Conservation (phyloP, 2,888 invertebrate genomes). For the Pimpla rufipes region DNA sequence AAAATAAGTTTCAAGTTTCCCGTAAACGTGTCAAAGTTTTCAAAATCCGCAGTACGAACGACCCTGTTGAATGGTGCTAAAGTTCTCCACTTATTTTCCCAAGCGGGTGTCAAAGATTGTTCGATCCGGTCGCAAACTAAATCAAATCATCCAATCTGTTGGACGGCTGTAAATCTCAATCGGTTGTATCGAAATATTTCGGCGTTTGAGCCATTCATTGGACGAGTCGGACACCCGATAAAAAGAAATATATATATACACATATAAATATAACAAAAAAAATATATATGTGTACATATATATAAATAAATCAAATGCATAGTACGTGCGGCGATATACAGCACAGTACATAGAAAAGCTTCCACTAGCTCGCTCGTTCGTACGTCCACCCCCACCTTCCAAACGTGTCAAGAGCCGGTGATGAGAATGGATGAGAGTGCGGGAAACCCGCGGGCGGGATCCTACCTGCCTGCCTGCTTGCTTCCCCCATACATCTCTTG, state of each 20-base stretch:
- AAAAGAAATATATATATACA: not conserved
- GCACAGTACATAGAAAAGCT: slow-evolving; percentile 15
- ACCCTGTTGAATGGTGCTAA: too few relatives aligned
- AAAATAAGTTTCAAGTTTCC: too few relatives aligned
- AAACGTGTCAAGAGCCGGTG: slow-evolving; percentile 53
- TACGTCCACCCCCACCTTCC: slow-evolving; percentile 8
- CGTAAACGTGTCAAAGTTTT: too few relatives aligned
- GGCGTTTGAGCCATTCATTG: too few relatives aligned
- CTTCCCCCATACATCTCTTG: slow-evolving; percentile 15
- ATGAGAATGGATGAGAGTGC: slow-evolving; percentile 59
- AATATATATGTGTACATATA: not conserved
- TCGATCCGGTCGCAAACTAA: too few relatives aligned
- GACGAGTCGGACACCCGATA: too few relatives aligned
- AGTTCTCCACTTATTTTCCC: too few relatives aligned
- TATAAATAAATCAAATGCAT: not conserved
- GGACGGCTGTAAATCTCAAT: too few relatives aligned
- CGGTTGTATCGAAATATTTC: too few relatives aligned
- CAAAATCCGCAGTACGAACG: too few relatives aligned
- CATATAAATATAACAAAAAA: not conserved
- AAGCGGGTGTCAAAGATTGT: too few relatives aligned
- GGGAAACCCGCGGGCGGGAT: slow-evolving; percentile 26
- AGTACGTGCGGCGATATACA: not conserved
- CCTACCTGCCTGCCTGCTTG: slow-evolving; percentile 1
- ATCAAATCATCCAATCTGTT: too few relatives aligned
- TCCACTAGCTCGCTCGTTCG: slow-evolving; percentile 3